Evolutionary conservation across 2,888 invertebrate species (phyloP).

Genomic region (Flexamia atlantica): DNA sequence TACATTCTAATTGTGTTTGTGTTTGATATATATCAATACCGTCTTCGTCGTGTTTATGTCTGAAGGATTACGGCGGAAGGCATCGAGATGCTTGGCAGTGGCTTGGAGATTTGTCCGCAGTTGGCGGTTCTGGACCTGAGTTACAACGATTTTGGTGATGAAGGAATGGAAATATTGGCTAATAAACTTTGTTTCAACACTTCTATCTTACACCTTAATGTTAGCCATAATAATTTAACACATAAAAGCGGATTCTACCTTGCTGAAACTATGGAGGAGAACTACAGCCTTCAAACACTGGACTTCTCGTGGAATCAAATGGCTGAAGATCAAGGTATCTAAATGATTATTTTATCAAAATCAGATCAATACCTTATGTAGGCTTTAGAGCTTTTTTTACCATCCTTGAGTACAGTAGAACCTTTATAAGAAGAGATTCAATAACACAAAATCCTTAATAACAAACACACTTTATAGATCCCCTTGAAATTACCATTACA

Average conservation of each 20-base stretch:
- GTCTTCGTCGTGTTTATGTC: background rate
- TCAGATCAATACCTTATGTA: too few relatives aligned
- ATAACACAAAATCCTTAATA: too few relatives aligned
- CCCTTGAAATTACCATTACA: too few relatives aligned
- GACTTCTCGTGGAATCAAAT: slow-evolving; percentile 79
- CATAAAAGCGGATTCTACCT: slow-evolving; percentile 39
- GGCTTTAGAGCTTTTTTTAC: too few relatives aligned
- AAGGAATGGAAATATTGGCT: slow-evolving; percentile 45
- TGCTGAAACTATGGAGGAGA: slow-evolving; percentile 72
- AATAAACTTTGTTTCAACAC: slow-evolving; percentile 50
- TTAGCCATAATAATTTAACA: slow-evolving; percentile 50
- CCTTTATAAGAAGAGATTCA: too few relatives aligned
- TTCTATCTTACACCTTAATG: slow-evolving; percentile 9
- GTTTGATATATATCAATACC: slow-evolving; percentile 26
- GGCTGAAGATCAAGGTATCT: slow-evolving; percentile 73
- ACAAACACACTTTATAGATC: too few relatives aligned
- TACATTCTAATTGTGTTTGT: background rate
- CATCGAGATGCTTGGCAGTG: slow-evolving; percentile 33
- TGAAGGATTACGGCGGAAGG: slow-evolving; percentile 49
- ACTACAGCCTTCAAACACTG: slow-evolving; percentile 74
- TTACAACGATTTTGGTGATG: slow-evolving; percentile 50
- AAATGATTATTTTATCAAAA: too few relatives aligned
- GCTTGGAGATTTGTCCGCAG: slow-evolving; percentile 36
- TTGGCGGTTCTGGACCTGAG: slow-evolving; percentile 50
- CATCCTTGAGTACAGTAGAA: too few relatives aligned